These are phyloP conservation scores for Camptogramma bilineatum DNA, from an alignment of 2,888 invertebrate genomes.

Conservation along the genomic window DNA sequence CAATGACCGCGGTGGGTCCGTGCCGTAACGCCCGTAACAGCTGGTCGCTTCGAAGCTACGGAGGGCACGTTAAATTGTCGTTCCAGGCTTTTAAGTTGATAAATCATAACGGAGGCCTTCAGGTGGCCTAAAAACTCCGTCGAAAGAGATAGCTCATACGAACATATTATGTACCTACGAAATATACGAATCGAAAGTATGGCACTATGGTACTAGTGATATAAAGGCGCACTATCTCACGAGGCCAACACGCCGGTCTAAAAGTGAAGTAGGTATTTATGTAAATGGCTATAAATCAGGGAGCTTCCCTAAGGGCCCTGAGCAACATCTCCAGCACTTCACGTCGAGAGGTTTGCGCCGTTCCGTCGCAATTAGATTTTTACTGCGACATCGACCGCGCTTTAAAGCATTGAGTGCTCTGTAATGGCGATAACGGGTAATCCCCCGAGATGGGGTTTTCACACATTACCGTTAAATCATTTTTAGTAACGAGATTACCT, in stretches of 20 bases:
- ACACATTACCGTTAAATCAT: constrained; percentile 44
- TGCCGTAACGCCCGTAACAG: too few species aligned
- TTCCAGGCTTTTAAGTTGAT: too few species aligned
- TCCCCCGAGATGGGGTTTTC: constrained; percentile 34
- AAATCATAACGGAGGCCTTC: too few species aligned
- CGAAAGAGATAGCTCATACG: too few species aligned
- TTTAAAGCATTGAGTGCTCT: constrained; percentile 38
- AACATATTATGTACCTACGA: too few species aligned
- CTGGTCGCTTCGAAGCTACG: too few species aligned
- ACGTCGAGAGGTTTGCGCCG: constrained; percentile 33
- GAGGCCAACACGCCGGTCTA: background rate
- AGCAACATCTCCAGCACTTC: constrained; percentile 34
- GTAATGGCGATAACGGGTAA: constrained; percentile 35
- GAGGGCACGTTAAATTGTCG: too few species aligned
- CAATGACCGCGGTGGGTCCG: too few species aligned
- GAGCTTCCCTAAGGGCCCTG: constrained; percentile 25
- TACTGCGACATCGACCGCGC: constrained; percentile 37
- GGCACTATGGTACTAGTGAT: too few species aligned
- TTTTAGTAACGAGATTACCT: constrained; percentile 21
- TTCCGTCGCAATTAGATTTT: constrained; percentile 39
- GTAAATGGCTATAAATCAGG: constrained; percentile 29
- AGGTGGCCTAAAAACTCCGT: too few species aligned
- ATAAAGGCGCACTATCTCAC: too few species aligned
- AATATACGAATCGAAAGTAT: too few species aligned
- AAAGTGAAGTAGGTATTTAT: constrained; percentile 14